Evolutionary conservation across 2,113 vertebrate genomes (phyloP), one percentile per base, ranked within the genome.

Genomic region (Amblyopsis rosae): DNA sequence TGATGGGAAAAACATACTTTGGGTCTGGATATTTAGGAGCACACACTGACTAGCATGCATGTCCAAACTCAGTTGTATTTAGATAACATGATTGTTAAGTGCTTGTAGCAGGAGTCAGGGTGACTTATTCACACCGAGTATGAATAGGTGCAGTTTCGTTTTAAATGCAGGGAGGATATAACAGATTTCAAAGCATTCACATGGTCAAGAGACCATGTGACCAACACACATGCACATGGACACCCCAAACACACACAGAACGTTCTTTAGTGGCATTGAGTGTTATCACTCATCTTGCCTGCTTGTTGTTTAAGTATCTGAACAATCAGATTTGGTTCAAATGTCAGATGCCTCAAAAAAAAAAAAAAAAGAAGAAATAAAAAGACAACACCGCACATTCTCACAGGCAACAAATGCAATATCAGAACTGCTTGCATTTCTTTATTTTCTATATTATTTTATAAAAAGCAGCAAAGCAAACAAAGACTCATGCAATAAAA

Each of bases 391-490:
- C 5, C 7, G 3, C 35, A 8, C 4, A 1, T 41, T 41, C 35
- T 7, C 5, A 5, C 35, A 41, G 35, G 5, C 35, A 41, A 41
- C 35, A 41, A 41, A 41, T 6, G 35, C 35, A 41, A 5, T 41
- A 41, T 41, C 5, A 41, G 35, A 41, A 41, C 35, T 41, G 35
- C 35, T 41, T 5, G 49, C 13, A 15, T 11, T 68, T 62, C 55
- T 72, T 76, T 66, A 71, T 78, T 76, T 59, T 63, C 83, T 80
- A 26, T 26, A 26, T 26, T 26, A 26, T 86, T 80, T 73, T 55
- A 50, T 51, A 47, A 59, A 49, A 80, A 51, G 15, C 51, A 46
- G 47, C 3, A 33, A 62, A 69, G 59, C 53, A 62, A 69, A 65
- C 51, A 61, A 69, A 65, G 33, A 64, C 16, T 64, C 45, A 35